Conservation (phyloP, 2,888 invertebrate genomes). For the Amorpha juglandis region DNA sequence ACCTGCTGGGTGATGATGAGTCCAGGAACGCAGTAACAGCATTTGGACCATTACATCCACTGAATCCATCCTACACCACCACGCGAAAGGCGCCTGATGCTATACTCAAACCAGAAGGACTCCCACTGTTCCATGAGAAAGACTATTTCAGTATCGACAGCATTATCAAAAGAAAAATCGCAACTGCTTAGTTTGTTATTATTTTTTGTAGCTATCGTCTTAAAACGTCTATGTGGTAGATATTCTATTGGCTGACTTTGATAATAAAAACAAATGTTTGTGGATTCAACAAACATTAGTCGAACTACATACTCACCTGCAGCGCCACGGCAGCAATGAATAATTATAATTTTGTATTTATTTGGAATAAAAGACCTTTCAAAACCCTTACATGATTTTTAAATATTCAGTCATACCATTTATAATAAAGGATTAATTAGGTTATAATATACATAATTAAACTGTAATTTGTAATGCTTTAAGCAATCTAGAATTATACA, state of each 20-base stretch:
- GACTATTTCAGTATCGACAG: constrained; percentile 49
- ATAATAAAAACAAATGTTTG: too few species aligned
- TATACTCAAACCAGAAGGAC: constrained; percentile 57
- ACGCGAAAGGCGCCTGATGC: constrained; percentile 57
- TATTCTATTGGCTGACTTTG: not conserved
- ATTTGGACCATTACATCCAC: constrained; percentile 64
- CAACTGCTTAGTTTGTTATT: constrained; percentile 5
- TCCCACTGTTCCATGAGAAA: constrained; percentile 68
- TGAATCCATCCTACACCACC: constrained; percentile 69
- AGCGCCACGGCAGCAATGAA: too few species aligned
- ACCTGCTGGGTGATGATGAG: constrained; percentile 72
- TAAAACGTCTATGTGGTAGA: not conserved
- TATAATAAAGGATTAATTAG: too few species aligned
- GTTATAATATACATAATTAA: too few species aligned
- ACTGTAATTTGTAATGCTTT: too few species aligned
- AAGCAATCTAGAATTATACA: too few species aligned
- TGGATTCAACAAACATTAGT: too few species aligned
- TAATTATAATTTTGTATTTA: too few species aligned
- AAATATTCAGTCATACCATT: too few species aligned
- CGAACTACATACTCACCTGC: too few species aligned
- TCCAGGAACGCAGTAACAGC: constrained; percentile 60
- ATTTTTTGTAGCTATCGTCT: not conserved
- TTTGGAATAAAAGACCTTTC: too few species aligned
- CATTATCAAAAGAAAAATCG: constrained; percentile 7
- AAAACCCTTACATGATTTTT: too few species aligned